A percentile compares a stretch with the other conserved stretches of the same genome.
Conservation (phyloP, 2,888 invertebrate species). For the Coecobrya sp. region DNA sequence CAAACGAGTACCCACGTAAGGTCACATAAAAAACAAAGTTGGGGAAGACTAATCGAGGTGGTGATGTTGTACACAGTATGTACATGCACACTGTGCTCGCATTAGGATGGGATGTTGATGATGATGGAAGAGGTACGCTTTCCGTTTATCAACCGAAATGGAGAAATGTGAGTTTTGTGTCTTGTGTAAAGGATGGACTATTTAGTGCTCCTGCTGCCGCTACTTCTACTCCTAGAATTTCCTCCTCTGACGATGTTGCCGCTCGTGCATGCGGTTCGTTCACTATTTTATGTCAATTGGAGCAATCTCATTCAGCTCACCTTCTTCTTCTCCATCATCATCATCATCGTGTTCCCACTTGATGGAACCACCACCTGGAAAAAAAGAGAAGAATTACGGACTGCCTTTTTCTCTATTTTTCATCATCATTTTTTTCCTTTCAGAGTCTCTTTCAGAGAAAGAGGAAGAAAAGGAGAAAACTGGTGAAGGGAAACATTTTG, state of each 20-base stretch:
- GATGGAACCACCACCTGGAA: slow-evolving; percentile 4
- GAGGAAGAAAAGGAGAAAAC: neutral
- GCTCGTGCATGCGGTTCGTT: neutral
- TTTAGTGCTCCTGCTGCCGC: no score
- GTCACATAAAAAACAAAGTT: neutral
- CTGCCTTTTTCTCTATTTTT: slow-evolving; percentile 26
- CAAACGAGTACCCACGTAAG: neutral
- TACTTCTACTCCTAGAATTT: neutral
- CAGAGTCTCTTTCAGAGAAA: slow-evolving; percentile 3
- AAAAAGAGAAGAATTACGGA: slow-evolving; percentile 27
- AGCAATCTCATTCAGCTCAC: slow-evolving; percentile 7
- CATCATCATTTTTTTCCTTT: slow-evolving; percentile 36
- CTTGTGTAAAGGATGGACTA: neutral
- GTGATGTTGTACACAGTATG: neutral
- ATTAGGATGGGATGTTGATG: neutral
- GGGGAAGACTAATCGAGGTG: neutral
- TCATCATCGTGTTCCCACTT: slow-evolving; percentile 26
- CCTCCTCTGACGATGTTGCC: neutral
- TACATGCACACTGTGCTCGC: neutral
- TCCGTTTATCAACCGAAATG: neutral
- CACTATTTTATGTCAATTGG: slow-evolving; percentile 6
- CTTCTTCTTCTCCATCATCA: neutral
- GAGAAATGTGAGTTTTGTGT: neutral
- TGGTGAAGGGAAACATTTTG: neutral
- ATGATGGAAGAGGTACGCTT: slow-evolving; percentile 8